Conservation (phyloP, 2,113 vertebrate genomes). For the Pogona vitticeps region DNA sequence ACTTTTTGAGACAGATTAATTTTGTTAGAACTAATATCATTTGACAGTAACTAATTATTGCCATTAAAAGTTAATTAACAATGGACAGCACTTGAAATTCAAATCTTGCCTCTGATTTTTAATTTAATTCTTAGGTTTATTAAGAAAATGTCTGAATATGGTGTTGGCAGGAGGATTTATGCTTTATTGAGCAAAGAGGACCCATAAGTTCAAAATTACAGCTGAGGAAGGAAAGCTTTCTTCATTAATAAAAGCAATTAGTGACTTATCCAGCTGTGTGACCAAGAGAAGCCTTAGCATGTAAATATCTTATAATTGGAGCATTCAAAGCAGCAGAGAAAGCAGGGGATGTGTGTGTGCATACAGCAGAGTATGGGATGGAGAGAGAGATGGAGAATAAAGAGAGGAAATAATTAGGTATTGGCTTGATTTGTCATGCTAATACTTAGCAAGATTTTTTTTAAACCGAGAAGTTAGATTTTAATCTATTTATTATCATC, state of each 20-base stretch:
- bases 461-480: conserved; percentile 1
- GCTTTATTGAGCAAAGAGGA: conserved; percentile 61
- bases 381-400: neutral
- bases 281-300: conserved; percentile 31
- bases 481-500: neutral
- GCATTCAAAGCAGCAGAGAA: conserved; percentile 32
- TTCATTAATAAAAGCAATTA: conserved; percentile 78
- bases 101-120: conserved; percentile 32
- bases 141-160: conserved; percentile 37
- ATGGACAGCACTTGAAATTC: conserved; percentile 36
- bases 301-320: conserved; percentile 55
- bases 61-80: conserved; percentile 35
- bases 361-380: neutral
- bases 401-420: neutral
- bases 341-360: neutral
- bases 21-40: conserved; percentile 26
- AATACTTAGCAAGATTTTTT: conserved; percentile 24
- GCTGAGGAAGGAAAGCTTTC: conserved; percentile 58
- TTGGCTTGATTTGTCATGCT: neutral
- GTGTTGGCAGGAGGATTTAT: conserved; percentile 44
- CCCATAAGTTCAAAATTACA: conserved; percentile 59
- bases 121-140: conserved; percentile 47
- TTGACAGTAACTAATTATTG: conserved; percentile 44
- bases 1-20: conserved; percentile 17
- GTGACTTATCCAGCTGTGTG: conserved; percentile 56